Evolutionary conservation across 2,113 vertebrate genomes (phyloP).

Genomic region (Equus przewalskii): DNA sequence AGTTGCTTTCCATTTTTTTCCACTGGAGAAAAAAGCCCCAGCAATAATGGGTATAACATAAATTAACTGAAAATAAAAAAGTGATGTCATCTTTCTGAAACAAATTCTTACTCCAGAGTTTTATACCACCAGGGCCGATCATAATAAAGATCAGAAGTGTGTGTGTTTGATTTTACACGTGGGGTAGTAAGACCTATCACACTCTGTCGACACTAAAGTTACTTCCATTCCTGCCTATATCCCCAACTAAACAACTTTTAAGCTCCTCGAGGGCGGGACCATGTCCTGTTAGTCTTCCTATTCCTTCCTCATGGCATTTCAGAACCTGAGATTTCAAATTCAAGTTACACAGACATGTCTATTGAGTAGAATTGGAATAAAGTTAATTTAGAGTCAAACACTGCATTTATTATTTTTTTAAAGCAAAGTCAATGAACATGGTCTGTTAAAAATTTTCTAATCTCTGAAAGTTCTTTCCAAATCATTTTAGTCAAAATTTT

Average conservation of each 20-base stretch:
- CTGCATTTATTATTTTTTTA: neutral
- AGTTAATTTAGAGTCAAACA: slow-evolving; percentile 11
- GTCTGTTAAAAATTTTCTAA: neutral
- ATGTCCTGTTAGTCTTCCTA: neutral
- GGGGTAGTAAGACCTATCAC: no score
- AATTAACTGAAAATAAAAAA: neutral
- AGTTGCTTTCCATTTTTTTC: neutral
- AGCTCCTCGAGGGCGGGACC: neutral
- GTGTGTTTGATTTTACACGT: neutral
- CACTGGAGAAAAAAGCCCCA: neutral
- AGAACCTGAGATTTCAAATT: slow-evolving; percentile 27
- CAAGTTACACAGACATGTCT: neutral
- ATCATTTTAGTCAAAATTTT: slow-evolving; percentile 32
- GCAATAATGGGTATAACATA: neutral
- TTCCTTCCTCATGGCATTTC: neutral
- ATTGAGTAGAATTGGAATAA: slow-evolving; percentile 6
- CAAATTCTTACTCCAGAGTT: neutral
- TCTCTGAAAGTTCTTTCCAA: slow-evolving; percentile 7
- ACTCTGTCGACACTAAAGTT: neutral
- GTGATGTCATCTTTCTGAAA: slow-evolving; percentile 5
- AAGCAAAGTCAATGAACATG: neutral
- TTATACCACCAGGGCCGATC: neutral
- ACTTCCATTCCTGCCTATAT: neutral
- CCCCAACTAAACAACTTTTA: neutral
- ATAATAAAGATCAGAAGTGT: neutral